These are phyloP conservation scores for Dicyrtomina minuta DNA, from an alignment of 2,888 invertebrate genomes.

Conservation along the genomic window DNA sequence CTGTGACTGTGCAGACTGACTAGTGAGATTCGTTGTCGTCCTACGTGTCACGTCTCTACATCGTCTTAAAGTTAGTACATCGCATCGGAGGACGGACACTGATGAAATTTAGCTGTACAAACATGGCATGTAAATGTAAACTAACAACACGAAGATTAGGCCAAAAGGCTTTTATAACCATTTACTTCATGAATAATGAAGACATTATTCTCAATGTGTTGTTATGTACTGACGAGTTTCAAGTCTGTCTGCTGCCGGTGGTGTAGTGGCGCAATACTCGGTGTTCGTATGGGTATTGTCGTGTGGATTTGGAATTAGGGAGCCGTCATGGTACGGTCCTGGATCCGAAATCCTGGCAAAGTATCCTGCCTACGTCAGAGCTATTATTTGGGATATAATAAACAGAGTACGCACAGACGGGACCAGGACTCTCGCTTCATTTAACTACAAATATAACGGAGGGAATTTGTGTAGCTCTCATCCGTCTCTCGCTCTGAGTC, in stretches of 20 bases:
- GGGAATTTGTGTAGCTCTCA: not conserved
- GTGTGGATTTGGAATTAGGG: no score
- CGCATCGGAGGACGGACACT: not conserved
- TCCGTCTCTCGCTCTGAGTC: no score
- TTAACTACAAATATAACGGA: conserved; percentile 19
- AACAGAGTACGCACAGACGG: not conserved
- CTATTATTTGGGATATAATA: no score
- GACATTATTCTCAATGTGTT: conserved; percentile 1
- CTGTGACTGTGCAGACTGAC: not conserved
- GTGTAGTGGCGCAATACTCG: not conserved
- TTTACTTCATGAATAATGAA: conserved; percentile 24
- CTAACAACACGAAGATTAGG: conserved; percentile 28
- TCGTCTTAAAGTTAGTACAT: not conserved
- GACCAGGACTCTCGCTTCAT: conserved; percentile 29
- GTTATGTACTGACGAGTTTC: not conserved
- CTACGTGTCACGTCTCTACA: not conserved
- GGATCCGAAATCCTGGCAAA: no score
- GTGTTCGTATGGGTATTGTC: no score
- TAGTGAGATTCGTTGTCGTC: not conserved
- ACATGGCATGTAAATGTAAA: conserved; percentile 23
- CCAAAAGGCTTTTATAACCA: conserved; percentile 13
- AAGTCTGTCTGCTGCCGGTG: not conserved
- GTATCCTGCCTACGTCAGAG: no score
- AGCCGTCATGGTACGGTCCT: no score
- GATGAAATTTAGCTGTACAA: conserved; percentile 15